These are phyloP conservation scores for Phaonia tiefii DNA, from an alignment of 2,888 invertebrate genomes.

Conservation along the genomic window DNA sequence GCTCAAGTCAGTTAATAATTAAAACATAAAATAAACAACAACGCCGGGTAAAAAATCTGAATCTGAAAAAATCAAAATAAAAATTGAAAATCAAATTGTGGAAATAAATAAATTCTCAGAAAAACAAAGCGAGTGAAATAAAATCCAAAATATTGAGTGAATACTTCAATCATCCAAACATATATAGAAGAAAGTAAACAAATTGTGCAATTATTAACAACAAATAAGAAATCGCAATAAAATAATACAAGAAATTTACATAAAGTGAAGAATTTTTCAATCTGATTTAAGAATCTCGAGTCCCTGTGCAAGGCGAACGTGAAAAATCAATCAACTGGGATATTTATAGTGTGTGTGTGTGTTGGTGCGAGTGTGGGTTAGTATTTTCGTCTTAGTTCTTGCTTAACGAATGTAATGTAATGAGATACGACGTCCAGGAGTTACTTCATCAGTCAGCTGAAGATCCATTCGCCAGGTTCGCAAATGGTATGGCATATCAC, in stretches of 20 bases:
- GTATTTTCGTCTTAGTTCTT: constrained; percentile 58
- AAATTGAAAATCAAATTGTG: constrained; percentile 42
- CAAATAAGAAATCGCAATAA: constrained; percentile 46
- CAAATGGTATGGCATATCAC: constrained; percentile 89
- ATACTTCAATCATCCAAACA: neutral
- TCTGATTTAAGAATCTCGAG: constrained; percentile 19
- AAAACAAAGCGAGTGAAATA: constrained; percentile 14
- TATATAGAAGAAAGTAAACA: constrained; percentile 4
- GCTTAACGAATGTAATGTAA: constrained; percentile 78
- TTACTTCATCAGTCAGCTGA: constrained; percentile 81
- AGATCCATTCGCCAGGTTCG: constrained; percentile 81
- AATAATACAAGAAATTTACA: constrained; percentile 38
- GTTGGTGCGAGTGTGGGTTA: constrained; percentile 22
- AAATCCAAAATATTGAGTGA: constrained; percentile 1
- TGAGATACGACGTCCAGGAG: constrained; percentile 82
- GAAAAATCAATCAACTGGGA: neutral
- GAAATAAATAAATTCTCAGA: constrained; percentile 36
- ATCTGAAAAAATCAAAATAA: constrained; percentile 37
- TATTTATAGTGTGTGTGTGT: constrained; percentile 22
- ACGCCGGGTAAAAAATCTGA: neutral
- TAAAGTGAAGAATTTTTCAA: constrained; percentile 4
- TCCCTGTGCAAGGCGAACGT: constrained; percentile 13
- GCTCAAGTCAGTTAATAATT: neutral
- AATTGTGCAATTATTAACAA: constrained; percentile 62
- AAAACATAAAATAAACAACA: constrained; percentile 41